These are phyloP conservation scores for Eilema caniola DNA, from an alignment of 2,888 invertebrate species.

Conservation along the genomic window DNA sequence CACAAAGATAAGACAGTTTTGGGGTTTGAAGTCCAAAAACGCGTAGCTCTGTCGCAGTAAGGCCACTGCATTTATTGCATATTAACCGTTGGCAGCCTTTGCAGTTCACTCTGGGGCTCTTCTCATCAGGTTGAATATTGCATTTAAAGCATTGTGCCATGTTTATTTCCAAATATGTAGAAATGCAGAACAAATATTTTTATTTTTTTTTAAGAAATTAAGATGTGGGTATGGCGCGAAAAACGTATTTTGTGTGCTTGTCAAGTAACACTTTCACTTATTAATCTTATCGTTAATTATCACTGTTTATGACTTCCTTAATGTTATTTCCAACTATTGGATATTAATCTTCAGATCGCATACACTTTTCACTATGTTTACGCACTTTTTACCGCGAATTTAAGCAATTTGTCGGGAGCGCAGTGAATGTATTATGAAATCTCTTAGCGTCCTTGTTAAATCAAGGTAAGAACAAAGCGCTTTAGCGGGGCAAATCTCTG, in stretches of 20 bases:
- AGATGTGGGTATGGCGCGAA: neutral
- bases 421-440: too few relatives aligned
- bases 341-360: too few relatives aligned
- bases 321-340: neutral
- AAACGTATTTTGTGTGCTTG: too few relatives aligned
- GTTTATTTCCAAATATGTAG: neutral
- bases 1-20: slow-evolving; percentile 8
- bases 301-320: neutral
- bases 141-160: slow-evolving; percentile 5
- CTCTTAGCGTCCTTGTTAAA: too few relatives aligned
- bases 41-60: slow-evolving; percentile 1
- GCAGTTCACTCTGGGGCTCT: slow-evolving; percentile 5
- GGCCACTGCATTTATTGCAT: slow-evolving; percentile 8
- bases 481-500: too few relatives aligned
- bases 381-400: too few relatives aligned
- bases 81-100: slow-evolving; percentile 13
- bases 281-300: neutral
- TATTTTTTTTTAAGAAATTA: neutral
- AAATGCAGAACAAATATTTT: neutral
- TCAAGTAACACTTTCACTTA: neutral
- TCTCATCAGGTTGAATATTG: neutral
- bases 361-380: too few relatives aligned
- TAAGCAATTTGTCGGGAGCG: too few relatives aligned
- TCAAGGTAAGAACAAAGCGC: too few relatives aligned
- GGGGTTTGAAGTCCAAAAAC: slow-evolving; percentile 6